Evolutionary conservation across 2,888 invertebrate species (phyloP).

Genomic region (Apotomis turbidana): DNA sequence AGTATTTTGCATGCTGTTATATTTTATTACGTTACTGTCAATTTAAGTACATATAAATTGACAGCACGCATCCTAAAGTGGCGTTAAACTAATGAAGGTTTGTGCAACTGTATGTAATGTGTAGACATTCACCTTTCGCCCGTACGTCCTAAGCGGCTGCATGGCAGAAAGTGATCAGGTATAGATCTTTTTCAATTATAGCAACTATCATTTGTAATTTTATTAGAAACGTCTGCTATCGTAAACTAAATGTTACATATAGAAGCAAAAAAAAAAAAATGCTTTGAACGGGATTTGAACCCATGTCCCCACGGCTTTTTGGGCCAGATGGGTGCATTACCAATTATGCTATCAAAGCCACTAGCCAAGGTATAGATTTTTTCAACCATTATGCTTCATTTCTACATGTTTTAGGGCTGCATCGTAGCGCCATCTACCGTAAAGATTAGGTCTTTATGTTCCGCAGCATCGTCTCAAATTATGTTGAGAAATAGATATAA

Average conservation of each 20-base stretch:
- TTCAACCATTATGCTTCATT: too few species aligned
- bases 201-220: slow-evolving; percentile 1
- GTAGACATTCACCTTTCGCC: slow-evolving; percentile 74
- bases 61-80: not conserved
- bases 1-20: not conserved
- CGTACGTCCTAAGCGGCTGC: slow-evolving; percentile 82
- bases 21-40: not conserved
- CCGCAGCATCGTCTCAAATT: too few species aligned
- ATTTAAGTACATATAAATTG: not conserved
- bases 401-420: too few species aligned
- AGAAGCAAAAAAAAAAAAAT: too few species aligned
- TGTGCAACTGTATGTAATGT: slow-evolving; percentile 37
- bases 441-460: too few species aligned
- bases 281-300: too few species aligned
- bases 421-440: too few species aligned
- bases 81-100: not conserved
- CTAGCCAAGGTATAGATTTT: too few species aligned
- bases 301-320: too few species aligned
- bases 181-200: slow-evolving; percentile 45
- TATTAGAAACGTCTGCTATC: not conserved
- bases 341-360: too few species aligned
- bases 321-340: too few species aligned
- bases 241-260: not conserved
- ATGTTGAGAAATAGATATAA: too few species aligned
- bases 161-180: slow-evolving; percentile 72